A percentile compares a stretch with the other conserved stretches of the same genome.
Conservation (phyloP, 2,888 invertebrate genomes). For the Himalopsyche kuldschensis region DNA sequence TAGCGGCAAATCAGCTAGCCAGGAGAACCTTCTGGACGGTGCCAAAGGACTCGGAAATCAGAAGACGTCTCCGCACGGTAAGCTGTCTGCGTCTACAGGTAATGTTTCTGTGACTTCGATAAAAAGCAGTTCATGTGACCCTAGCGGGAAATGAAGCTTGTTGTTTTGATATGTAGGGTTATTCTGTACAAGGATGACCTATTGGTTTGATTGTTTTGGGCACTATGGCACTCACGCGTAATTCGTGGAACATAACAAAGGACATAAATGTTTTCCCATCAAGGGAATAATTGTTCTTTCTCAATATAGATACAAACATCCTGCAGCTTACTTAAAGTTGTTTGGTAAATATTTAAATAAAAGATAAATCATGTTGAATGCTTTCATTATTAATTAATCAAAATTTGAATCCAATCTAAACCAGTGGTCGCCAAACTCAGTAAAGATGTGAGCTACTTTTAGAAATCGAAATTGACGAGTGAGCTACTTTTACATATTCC, state of each 20-base stretch:
- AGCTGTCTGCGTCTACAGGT: conserved; percentile 46
- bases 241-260: background rate
- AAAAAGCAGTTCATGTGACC: conserved; percentile 61
- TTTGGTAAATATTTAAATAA: no score
- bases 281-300: no score
- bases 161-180: background rate
- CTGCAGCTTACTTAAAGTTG: no score
- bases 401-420: no score
- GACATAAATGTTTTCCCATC: no score
- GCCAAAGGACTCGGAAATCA: conserved; percentile 47
- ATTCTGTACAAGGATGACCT: background rate
- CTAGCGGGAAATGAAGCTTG: conserved; percentile 49
- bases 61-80: conserved; percentile 51
- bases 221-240: background rate
- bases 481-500: no score
- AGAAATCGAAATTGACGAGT: no score
- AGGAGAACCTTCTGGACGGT: conserved; percentile 53
- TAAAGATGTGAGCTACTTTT: no score
- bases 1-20: conserved; percentile 54
- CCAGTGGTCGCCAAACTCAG: no score
- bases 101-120: conserved; percentile 66
- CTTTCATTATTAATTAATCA: no score
- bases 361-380: no score
- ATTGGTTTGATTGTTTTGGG: background rate
- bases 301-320: no score